Base-by-base conservation (phyloP, 2,888 invertebrate genomes). In the Mimas tiliae region DNA sequence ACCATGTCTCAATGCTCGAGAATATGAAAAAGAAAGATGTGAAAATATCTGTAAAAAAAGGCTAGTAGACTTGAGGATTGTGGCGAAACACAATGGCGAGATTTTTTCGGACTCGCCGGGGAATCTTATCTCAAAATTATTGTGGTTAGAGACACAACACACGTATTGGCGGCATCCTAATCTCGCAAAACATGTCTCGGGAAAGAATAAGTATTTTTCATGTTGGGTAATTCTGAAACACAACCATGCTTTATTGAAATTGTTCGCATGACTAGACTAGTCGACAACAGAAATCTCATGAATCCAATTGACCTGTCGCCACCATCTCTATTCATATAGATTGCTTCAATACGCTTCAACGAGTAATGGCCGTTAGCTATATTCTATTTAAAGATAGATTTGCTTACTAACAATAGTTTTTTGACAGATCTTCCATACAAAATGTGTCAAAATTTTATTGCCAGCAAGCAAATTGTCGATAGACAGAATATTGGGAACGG, bases 231-330 rank as follows among this genome's bases (percentile, higher is more conserved):
- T 9, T 7, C 16, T 50, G 11, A 48, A 48, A 21, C 7, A 16
- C 16, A 16, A n/a, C 16, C 33, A 62, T 65, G 47, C 65, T 27
- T 19, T 65, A 68, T 55, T 53, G 19, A 34, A 58, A 65, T 48
- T 55, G 21, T 19, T 21, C 47, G 14, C 33, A 48, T 58, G 21
- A 58, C 16, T 55, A 45, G 38, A 19, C 58, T 67, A 67, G 70
- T 63, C 72, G 65, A 68, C 74, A 71, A 76, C 72, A 77, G 71
- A 71, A 71, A 63, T 69, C 62, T 70, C 47, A 70, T 68, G 66
- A 79, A 85, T 82, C 81, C 68, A 79, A 78, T 55, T 75, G 74
- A 76, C 85, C 85, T 84, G 83, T 79, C 34, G 73, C 68, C 69
- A 68, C 69, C 63, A 74, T 74, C 70, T 71, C 69, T 66, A 71